Evolutionary conservation across 2,797 vertebrate species (phyloP).

Genomic region (Podarcis siculus): DNA sequence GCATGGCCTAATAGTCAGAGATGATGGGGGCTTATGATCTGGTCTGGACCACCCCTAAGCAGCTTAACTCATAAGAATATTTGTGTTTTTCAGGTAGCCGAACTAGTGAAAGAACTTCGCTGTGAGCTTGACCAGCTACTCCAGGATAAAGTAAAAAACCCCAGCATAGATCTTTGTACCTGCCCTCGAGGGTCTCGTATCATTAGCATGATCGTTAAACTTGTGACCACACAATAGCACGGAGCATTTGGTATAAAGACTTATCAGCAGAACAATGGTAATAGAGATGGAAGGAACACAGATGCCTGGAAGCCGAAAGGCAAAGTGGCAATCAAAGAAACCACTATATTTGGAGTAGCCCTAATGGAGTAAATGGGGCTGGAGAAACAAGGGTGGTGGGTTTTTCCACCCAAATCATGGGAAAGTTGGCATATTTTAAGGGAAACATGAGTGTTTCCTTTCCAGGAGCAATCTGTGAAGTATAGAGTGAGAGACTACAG

Average conservation of each 20-base stretch:
- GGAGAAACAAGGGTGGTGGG: neutral
- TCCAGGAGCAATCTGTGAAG: neutral
- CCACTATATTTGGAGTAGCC: neutral
- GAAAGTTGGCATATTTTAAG: neutral
- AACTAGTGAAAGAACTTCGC: constrained; percentile 93
- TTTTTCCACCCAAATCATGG: neutral
- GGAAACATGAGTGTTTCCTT: neutral
- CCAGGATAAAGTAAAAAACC: constrained; percentile 95
- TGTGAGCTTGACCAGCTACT: constrained; percentile 94
- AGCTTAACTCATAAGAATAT: neutral
- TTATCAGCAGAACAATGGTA: neutral
- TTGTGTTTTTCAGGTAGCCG: constrained; percentile 85
- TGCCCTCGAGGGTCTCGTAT: constrained; percentile 95
- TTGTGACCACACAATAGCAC: constrained; percentile 90
- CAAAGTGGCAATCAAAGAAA: neutral
- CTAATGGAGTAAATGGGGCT: too few relatives aligned
- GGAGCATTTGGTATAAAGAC: neutral
- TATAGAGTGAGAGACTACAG: neutral
- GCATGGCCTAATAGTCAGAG: neutral
- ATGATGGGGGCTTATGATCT: neutral
- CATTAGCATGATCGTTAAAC: constrained; percentile 93
- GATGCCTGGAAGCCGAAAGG: neutral
- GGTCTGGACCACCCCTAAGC: neutral
- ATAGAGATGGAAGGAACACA: neutral
- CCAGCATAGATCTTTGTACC: constrained; percentile 90